Base-by-base conservation (phyloP, 92 coral and sea anemone genomes). In the Epizoanthus illoricatus region DNA sequence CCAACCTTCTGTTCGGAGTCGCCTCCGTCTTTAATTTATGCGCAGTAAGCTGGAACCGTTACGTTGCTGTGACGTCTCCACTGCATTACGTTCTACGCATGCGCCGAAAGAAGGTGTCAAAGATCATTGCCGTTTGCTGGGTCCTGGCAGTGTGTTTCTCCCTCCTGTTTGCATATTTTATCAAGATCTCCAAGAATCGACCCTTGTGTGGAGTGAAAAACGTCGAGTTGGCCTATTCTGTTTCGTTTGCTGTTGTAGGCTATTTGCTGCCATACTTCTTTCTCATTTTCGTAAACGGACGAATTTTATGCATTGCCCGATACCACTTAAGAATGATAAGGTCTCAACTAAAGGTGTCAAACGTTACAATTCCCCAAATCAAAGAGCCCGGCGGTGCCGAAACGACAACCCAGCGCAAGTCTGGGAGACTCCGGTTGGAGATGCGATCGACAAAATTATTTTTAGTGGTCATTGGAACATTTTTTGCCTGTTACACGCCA, bases 21-120 rank as follows among this genome's bases (percentile, higher is more conserved):
- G 89, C 94, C 57, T 92, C 97, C 0, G 69, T 90, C 12, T 89
- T 87, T 79, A 90, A 88, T 76, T 84, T 92, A 62, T 92, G 97
- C 21, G 92, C 86, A 71, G 87, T 92, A 70, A 90, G 97, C 87
- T 92, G 97, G 89, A 94, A 92, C 75, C 90, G 97, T 20, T 92
- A 85, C 76, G 86, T 92, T 45, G 91, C 94, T 13, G 92, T 92
- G 89, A 92, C 92, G 76, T 88, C 97, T 86, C 97, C 97, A 12
- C 79, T 92, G 7, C 80, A 76, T 4, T 92, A 92, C 84, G 28
- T 68, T 28, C 36, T 74, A 36, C 94, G 89, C 61, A 92, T 90
- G 97, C 74, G 80, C 65, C 84, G 85, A 0, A 23, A 28, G 42
- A 87, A 73, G 58, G 86, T 84, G 52, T 74, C 73, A 42, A 79